Evolutionary conservation across 1,140 invertebrate genomes (phyloP), one percentile per base, ranked within the genome.

Genomic region (Drosophila neocordata): DNA sequence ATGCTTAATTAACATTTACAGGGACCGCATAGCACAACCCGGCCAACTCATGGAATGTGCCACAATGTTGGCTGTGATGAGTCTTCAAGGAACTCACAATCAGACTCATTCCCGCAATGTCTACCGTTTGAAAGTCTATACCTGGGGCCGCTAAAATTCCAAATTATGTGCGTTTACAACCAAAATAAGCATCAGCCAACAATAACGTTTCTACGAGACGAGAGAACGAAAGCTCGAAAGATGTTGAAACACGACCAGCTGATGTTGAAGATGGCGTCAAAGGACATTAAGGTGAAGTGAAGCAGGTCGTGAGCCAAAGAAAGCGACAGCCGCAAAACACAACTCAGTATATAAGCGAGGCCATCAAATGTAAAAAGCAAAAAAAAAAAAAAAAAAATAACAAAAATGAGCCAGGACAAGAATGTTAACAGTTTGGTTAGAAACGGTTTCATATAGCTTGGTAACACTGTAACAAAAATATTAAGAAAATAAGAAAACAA

Each of bases 1-100:
- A 84, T 84, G 81, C 81, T 84, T 85, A 85, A 85, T 85, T 85
- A 85, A 85, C 81, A 85, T 85, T 85, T 76, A 81, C 81, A 64
- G 75, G 60, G 64, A 58, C 64, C 66, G 63, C 72, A 74, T 48
- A 48, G 41, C n/a, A 5, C 41, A 48, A 20, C 63, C 72, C 57
- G 51, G 69, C 70, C 27, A 31, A 31, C 4, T 31, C 27, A 52
- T 38, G 34, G 31, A 60, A 22, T 59, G 24, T 31, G 27, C 27
- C 27, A 31, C 27, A 31, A 31, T 31, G 27, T 31, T 31, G 27
- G 3, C 27, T 31, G 4, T 31, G 27, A 31, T 31, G 27, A 31
- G 27, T 31, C 27, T 31, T 31, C 27, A 31, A 31, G 27, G 27
- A 31, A 31, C 27, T 31, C 3, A 6, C 27, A 31, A 31, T 31